phyloP scores from a whole-genome alignment of 2,113 vertebrate species.

The Amazona vittata region DNA sequence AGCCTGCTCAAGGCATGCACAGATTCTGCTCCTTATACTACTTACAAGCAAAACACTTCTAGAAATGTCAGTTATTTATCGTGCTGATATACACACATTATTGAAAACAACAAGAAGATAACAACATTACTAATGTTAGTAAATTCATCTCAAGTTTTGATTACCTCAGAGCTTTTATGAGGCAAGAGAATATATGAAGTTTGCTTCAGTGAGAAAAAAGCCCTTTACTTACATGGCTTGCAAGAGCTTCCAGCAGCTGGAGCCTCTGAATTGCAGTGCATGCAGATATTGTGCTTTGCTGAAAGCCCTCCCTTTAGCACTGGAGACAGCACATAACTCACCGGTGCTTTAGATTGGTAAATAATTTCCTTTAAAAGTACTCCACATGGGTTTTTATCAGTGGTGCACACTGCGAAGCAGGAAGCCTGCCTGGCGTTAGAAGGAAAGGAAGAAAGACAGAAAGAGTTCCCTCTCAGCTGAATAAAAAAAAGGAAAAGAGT shows the following conservation, averaged over 20 bases:
- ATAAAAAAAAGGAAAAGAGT: neutral
- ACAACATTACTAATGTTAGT: neutral
- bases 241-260: slow-evolving; percentile 68
- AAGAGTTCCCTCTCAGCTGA: neutral
- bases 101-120: neutral
- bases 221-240: slow-evolving; percentile 69
- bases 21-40: neutral
- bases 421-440: neutral
- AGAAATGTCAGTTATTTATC: neutral
- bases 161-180: neutral
- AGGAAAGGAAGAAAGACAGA: neutral
- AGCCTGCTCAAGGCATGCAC: neutral
- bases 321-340: slow-evolving; percentile 35
- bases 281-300: slow-evolving; percentile 49
- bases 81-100: neutral
- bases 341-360: slow-evolving; percentile 54
- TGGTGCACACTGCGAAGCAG: neutral
- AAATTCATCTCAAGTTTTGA: neutral
- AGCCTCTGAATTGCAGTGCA: slow-evolving; percentile 41
- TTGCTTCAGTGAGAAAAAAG: neutral
- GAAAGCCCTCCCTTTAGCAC: slow-evolving; percentile 54
- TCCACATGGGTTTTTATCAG: slow-evolving; percentile 11
- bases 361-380: slow-evolving; percentile 58
- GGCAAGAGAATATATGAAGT: slow-evolving; percentile 8
- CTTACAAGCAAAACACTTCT: neutral